Conservation (phyloP, 2,888 invertebrate genomes). For the Pseudococcus viburni region DNA sequence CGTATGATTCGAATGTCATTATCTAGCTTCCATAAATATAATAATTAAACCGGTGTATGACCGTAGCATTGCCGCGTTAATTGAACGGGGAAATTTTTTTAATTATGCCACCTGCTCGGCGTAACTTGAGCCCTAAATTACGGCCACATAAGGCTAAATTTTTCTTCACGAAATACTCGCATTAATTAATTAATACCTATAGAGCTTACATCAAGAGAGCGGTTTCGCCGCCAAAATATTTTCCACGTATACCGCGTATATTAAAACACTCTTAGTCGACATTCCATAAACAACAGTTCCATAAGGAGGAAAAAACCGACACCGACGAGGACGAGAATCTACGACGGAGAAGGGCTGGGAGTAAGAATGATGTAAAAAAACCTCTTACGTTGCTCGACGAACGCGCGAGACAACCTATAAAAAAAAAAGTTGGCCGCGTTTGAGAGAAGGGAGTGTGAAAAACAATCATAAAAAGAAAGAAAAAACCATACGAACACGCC, state of each 20-base stretch:
- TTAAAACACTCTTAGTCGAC: background rate
- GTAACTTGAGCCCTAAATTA: conserved; percentile 11
- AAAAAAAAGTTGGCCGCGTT: background rate
- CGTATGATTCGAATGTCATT: background rate
- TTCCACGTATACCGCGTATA: background rate
- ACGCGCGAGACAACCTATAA: conserved; percentile 30
- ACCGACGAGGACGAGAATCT: background rate
- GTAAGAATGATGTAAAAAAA: background rate
- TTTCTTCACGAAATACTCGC: background rate
- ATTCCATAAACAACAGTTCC: background rate
- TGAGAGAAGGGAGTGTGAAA: conserved; percentile 25
- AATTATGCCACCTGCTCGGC: conserved; percentile 28
- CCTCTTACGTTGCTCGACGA: conserved; percentile 5
- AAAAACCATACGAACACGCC: conserved; percentile 58
- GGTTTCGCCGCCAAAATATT: background rate
- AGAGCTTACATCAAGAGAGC: background rate
- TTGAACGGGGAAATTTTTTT: background rate
- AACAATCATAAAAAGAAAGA: conserved; percentile 42
- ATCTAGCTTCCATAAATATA: background rate
- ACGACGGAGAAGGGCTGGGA: background rate
- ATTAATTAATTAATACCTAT: background rate
- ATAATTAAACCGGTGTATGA: background rate
- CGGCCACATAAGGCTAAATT: background rate
- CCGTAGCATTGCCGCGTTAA: background rate
- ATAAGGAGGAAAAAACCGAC: background rate